Percentiles rank a stretch among this genome's conserved stretches.
Evolutionary conservation across 2,888 invertebrate genomes (phyloP).

Genomic region (Caenorhabditis macrosperma): DNA sequence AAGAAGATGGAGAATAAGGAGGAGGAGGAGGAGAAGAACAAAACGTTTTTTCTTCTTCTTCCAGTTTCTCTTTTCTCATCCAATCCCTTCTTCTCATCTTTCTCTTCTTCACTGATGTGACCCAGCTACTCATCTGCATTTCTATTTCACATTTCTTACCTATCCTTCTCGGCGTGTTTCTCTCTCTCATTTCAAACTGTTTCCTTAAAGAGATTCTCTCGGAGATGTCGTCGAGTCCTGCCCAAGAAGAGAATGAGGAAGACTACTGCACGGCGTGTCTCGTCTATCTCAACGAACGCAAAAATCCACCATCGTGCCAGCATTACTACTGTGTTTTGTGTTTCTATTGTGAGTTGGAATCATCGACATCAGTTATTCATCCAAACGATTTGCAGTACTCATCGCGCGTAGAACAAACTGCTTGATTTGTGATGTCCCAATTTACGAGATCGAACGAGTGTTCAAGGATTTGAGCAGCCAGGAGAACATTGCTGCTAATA

Average conservation of each 20-base stretch:
- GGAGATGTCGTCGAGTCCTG: neutral
- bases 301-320: constrained; percentile 29
- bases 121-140: constrained; percentile 16
- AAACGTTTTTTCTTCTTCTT: constrained; percentile 41
- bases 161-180: neutral
- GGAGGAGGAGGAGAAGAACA: constrained; percentile 36
- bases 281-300: constrained; percentile 16
- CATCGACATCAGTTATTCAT: neutral
- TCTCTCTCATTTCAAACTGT: neutral
- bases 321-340: constrained; percentile 39
- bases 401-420: constrained; percentile 38
- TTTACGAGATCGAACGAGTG: constrained; percentile 32
- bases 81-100: constrained; percentile 39
- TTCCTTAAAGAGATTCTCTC: too few relatives aligned
- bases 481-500: constrained; percentile 51
- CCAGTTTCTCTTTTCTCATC: constrained; percentile 23
- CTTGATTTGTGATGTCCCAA: constrained; percentile 35
- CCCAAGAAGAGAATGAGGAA: constrained; percentile 21
- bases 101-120: constrained; percentile 30
- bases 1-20: constrained; percentile 20
- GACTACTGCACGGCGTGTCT: constrained; percentile 40
- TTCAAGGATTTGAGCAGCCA: constrained; percentile 40
- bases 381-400: constrained; percentile 18
- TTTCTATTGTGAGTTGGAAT: constrained; percentile 30
- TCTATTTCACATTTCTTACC: constrained; percentile 3